These are phyloP conservation scores for Anthopleura sola DNA, from an alignment of 64 coral and sea anemone species.

Conservation along the genomic window DNA sequence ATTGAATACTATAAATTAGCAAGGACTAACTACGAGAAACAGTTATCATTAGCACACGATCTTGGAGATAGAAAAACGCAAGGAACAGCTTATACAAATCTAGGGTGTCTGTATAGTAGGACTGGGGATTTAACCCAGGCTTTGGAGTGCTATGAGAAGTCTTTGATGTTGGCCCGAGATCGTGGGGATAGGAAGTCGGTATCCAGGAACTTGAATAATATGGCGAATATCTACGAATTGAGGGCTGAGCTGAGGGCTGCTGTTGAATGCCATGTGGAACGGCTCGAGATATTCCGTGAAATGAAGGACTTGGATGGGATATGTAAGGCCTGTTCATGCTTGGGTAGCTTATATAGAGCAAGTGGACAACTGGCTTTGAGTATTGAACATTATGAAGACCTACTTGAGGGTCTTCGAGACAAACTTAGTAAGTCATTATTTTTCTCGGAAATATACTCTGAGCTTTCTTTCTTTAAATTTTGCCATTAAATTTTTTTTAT, in stretches of 20 bases:
- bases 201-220: slow-evolving; percentile 79
- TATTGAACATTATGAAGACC: slow-evolving; percentile 77
- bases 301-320: slow-evolving; percentile 74
- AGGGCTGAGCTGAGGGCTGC: slow-evolving; percentile 70
- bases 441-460: background rate
- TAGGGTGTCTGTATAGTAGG: slow-evolving; percentile 74
- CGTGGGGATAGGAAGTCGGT: slow-evolving; percentile 57
- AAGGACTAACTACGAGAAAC: slow-evolving; percentile 56
- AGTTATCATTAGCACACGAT: slow-evolving; percentile 61
- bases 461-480: background rate
- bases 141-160: slow-evolving; percentile 52
- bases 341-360: slow-evolving; percentile 70
- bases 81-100: slow-evolving; percentile 71
- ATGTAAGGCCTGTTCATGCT: slow-evolving; percentile 73
- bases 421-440: slow-evolving; percentile 83
- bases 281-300: slow-evolving; percentile 61
- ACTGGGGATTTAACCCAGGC: slow-evolving; percentile 69
- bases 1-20: slow-evolving; percentile 58
- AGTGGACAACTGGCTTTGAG: slow-evolving; percentile 71
- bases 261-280: slow-evolving; percentile 73
- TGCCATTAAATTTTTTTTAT: background rate
- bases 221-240: slow-evolving; percentile 88
- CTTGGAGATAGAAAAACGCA: slow-evolving; percentile 63
- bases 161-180: slow-evolving; percentile 71
- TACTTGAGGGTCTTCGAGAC: slow-evolving; percentile 57